Base-by-base conservation (phyloP, 2,113 vertebrate species). In the Edolisoma coerulescens region DNA sequence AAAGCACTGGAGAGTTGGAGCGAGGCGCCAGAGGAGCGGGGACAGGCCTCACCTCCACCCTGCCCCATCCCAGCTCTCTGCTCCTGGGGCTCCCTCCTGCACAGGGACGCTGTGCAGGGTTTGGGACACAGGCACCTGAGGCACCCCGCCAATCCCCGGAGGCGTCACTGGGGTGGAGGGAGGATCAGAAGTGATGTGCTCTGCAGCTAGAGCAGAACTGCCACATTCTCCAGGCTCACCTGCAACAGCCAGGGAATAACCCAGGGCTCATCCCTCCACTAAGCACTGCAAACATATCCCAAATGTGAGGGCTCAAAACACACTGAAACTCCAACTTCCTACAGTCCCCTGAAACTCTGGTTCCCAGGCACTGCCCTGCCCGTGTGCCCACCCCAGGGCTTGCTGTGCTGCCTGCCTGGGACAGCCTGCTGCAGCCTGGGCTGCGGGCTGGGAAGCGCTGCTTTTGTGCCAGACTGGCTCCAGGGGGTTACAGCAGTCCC, bases 21-120 rank as follows among this genome's bases (percentile, higher is more conserved):
- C 13, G 11, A 61, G 35, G 60, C 0, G 2, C 33, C 49, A 35
- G 26, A 49, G 52, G 42, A 24, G 41, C 3, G 1, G 23, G 50
- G 33, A 11, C n/a, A 74, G 35, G 54, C 16, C 65, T 68, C 44
- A 4, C 22, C 8, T 12, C 16, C 2, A 8, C 2, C 30, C 7
- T 1, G 32, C 35, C 44, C 23, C 44, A 17, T 19, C 13, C 53
- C 32, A 52, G 24, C 39, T 64, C 35, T 41, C 42, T 67, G 71
- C 44, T 57, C 52, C 83, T 16, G 42, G n/a, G 35, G 24, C 30
- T 65, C n/a, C 41, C 35, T 77, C 53, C 35, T n/a, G 27, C 41
- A 47, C 2, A 0, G 33, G 39, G 10, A 4, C 4, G 4, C 6
- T 35, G 63, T 49, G 49, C 41, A 61, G 56, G 13, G 11, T 24